Evolutionary conservation across 2,113 vertebrate species (phyloP), one percentile per base, ranked within the genome.

Genomic region (Lycocorax pyrrhopterus): DNA sequence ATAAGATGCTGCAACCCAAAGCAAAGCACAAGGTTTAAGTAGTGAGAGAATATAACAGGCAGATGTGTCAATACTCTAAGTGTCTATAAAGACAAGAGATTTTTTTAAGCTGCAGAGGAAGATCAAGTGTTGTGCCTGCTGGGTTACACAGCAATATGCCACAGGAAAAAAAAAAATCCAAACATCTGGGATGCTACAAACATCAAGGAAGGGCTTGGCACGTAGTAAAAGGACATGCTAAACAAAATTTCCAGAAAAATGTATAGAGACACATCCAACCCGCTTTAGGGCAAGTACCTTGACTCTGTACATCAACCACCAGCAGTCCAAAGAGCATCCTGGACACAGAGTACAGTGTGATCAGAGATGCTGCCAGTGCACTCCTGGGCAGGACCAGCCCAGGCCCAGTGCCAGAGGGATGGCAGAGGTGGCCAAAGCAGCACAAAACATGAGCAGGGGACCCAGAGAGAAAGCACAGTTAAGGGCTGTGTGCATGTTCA

Each of bases 401-500:
- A 74, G 30, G 25, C 62, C 13, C 1, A 0, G 4, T 0, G 15
- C 53, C 56, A 44, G 13, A 30, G 35, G 1, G 5, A 43, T 1
- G 4, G 52, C 22, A 52, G 47, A 67, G 25, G 66, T 5, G 33
- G 39, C 53, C 20, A 3, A 44, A 64, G 20, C 47, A 68, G 71
- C 60, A 63, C 18, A n/a, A 64, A 92, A 51, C 0, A 26, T 10
- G 46, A 46, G 52, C 43, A 58, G 52, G 13, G 25, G 15, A 46
- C 39, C 56, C 43, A 17, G 9, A 33, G 30, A 49, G 30, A 26
- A 46, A 44, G 29, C 35, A 39, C 6, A 8, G 3, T 5, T 51
- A 13, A 0, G 2, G 32, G 15, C 12, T 10, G 39, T 0, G 10
- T 9, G 12, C 13, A 3, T 0, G 9, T 13, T 56, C 56, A 59